Conservation (phyloP, 1,140 invertebrate species). For the Aphaenogaster rudis region DNA sequence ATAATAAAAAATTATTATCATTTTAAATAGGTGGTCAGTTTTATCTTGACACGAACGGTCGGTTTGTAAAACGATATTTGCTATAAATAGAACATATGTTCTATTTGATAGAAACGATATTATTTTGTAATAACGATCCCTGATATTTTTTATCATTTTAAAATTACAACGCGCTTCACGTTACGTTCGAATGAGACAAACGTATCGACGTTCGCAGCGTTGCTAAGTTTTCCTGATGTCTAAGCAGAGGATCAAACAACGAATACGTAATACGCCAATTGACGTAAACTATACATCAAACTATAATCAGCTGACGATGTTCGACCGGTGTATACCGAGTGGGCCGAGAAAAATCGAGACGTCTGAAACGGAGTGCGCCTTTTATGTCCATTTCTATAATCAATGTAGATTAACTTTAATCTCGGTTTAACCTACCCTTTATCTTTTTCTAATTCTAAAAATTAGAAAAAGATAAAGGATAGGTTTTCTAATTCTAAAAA, state of each 20-base stretch:
- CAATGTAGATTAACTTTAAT: too few species aligned
- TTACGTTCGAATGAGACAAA: neutral
- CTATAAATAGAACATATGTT: neutral
- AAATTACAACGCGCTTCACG: neutral
- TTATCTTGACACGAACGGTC: neutral
- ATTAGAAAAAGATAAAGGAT: too few species aligned
- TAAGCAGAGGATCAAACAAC: neutral
- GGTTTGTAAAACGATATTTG: neutral
- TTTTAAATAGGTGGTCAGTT: neutral
- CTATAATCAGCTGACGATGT: neutral
- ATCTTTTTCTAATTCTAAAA: too few species aligned
- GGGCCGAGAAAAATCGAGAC: neutral
- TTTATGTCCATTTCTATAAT: neutral
- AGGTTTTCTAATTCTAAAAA: too few species aligned
- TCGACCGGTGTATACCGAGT: neutral
- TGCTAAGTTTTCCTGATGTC: neutral
- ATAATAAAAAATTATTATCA: neutral
- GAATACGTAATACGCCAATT: conserved; percentile 3
- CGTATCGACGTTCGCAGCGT: neutral
- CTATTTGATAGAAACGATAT: neutral
- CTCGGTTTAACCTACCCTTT: too few species aligned
- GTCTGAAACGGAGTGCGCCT: neutral
- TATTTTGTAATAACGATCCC: neutral
- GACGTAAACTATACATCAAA: neutral
- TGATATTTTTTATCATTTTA: neutral